phyloP scores from a whole-genome alignment of 2,113 vertebrate genomes.

The Callaeas wilsoni region DNA sequence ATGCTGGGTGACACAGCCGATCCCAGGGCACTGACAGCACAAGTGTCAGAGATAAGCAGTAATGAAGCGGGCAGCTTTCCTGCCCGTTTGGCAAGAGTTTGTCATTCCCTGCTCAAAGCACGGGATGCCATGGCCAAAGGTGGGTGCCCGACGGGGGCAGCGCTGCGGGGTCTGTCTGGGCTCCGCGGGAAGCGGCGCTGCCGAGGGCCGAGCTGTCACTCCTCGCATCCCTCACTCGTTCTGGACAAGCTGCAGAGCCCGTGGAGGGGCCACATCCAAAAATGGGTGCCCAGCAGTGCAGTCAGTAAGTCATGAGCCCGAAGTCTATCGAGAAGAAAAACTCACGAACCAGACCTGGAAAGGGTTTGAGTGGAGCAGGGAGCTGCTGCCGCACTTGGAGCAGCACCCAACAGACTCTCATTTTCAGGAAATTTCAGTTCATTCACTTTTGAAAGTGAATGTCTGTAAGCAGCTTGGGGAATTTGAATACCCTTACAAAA shows the following conservation, averaged over 20 bases:
- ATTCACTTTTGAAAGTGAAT: background rate
- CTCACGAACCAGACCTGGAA: background rate
- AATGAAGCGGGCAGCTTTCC: background rate
- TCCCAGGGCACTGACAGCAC: background rate
- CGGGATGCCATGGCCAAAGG: accelerated
- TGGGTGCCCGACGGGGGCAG: background rate
- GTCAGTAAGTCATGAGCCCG: background rate
- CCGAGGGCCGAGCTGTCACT: background rate
- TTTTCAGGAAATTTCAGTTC: background rate
- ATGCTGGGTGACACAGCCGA: background rate
- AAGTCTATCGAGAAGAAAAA: background rate
- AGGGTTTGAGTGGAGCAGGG: background rate
- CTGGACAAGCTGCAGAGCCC: background rate
- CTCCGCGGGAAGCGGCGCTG: background rate
- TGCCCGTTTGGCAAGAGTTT: background rate
- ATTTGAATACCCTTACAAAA: background rate
- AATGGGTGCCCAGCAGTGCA: background rate
- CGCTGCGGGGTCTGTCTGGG: background rate
- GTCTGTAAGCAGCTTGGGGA: background rate
- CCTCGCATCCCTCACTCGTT: background rate
- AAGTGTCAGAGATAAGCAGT: background rate
- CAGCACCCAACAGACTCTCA: background rate
- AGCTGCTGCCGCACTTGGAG: background rate
- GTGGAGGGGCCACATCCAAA: background rate
- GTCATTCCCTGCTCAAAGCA: background rate